A percentile compares a stretch with the other conserved stretches of the same genome.
Conservation (phyloP, 2,797 vertebrate genomes). For the Calcarius lapponicus region DNA sequence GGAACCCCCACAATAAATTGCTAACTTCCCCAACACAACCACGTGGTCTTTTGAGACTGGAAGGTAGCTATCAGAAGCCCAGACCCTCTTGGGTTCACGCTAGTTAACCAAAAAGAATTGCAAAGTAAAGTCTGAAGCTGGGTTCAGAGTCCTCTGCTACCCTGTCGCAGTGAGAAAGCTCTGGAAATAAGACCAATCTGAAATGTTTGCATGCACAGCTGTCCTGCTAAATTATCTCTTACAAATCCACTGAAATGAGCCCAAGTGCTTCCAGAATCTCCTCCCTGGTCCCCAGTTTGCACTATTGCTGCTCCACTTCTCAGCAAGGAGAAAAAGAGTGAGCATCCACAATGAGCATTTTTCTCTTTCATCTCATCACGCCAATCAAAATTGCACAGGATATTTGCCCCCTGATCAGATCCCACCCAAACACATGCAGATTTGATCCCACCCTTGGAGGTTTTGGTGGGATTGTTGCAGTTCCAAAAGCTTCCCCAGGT, state of each 20-base stretch:
- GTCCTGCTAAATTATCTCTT: background rate
- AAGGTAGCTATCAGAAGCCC: background rate
- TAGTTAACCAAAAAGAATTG: background rate
- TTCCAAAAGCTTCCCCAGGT: background rate
- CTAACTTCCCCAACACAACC: background rate
- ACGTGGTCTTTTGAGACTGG: background rate
- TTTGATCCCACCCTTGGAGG: background rate
- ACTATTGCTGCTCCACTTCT: background rate
- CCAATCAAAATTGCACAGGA: background rate
- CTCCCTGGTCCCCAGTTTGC: background rate
- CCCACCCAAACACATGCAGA: background rate
- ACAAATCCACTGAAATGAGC: background rate
- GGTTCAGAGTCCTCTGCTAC: background rate
- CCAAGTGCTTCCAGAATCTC: background rate
- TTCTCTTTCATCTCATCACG: background rate
- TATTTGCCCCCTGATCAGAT: background rate
- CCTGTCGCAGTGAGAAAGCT: background rate
- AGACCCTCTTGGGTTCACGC: background rate
- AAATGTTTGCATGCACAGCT: background rate
- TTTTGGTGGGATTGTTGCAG: background rate
- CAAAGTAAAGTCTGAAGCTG: background rate
- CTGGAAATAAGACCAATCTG: background rate
- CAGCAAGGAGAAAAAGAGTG: background rate
- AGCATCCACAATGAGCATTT: background rate
- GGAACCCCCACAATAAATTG: background rate